Conservation (phyloP, 2,113 vertebrate species). For the Orthonyx spaldingii region DNA sequence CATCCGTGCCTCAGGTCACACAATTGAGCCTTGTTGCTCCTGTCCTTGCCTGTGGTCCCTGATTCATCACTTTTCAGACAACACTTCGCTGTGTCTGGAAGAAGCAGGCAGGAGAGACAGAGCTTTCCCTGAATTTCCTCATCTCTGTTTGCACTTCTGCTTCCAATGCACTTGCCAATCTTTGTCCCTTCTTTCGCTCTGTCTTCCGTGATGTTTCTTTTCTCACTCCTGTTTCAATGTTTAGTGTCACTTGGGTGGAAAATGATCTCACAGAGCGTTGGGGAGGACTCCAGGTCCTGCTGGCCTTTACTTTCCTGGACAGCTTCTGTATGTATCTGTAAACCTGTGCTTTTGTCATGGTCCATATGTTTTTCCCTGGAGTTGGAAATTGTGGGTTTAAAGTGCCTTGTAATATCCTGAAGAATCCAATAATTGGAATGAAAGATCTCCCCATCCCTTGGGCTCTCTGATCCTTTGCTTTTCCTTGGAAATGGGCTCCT, state of each 20-base stretch:
- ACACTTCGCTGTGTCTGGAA: not conserved
- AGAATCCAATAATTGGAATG: rapidly evolving
- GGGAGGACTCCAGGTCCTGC: not conserved
- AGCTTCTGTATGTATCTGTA: not conserved
- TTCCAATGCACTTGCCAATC: not conserved
- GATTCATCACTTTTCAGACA: slow-evolving; percentile 54
- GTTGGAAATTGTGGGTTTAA: not conserved
- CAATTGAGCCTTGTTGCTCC: slow-evolving; percentile 39
- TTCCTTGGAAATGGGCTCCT: not conserved
- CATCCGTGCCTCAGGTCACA: not conserved
- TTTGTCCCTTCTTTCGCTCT: not conserved
- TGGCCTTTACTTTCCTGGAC: not conserved
- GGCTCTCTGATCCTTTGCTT: not conserved
- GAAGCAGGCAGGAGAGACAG: not conserved
- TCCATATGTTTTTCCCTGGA: rapidly evolving
- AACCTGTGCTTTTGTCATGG: not conserved
- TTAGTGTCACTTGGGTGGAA: not conserved
- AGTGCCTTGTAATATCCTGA: not conserved
- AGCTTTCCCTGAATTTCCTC: not conserved
- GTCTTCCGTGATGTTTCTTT: not conserved
- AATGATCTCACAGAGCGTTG: rapidly evolving
- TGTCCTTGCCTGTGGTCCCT: slow-evolving; percentile 53
- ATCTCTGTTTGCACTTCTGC: not conserved
- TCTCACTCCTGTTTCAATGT: not conserved
- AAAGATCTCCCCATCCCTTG: not conserved